Percentiles rank a stretch among this genome's conserved stretches.
Conservation (phyloP, 2,113 vertebrate species). For the Mirounga angustirostris region DNA sequence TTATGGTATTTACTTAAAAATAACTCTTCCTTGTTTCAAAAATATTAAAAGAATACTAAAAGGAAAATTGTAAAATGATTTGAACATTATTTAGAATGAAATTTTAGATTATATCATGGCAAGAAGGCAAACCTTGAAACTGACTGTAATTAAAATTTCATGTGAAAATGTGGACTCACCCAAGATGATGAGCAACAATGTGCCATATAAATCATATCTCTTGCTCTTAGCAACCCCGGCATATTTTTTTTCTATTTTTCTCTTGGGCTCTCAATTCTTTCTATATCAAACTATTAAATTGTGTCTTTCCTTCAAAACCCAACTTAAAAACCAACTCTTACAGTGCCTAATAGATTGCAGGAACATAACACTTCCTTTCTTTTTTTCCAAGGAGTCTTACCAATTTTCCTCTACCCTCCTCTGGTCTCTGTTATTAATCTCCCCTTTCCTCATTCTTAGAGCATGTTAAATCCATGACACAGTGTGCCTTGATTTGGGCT, state of each 20-base stretch:
- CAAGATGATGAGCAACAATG: background rate
- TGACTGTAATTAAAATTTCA: slow-evolving; percentile 17
- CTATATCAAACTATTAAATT: background rate
- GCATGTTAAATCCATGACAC: background rate
- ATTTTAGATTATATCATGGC: background rate
- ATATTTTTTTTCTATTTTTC: background rate
- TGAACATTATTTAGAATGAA: slow-evolving; percentile 54
- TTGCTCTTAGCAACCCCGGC: background rate
- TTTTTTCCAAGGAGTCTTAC: background rate
- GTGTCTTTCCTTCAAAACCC: slow-evolving; percentile 7
- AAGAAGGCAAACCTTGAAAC: slow-evolving; percentile 34
- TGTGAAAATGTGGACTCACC: slow-evolving; percentile 40
- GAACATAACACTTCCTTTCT: background rate
- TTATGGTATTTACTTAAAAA: slow-evolving; percentile 16
- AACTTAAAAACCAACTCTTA: slow-evolving; percentile 12
- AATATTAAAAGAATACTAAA: slow-evolving; percentile 4
- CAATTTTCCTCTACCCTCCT: background rate
- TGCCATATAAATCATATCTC: background rate
- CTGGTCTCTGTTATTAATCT: background rate
- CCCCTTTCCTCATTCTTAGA: background rate
- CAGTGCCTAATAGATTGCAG: background rate
- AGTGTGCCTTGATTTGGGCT: background rate
- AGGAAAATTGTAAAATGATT: slow-evolving; percentile 30
- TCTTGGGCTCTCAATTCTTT: background rate
- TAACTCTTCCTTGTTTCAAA: slow-evolving; percentile 52